Percentiles rank a stretch among this genome's conserved stretches.
phyloP scores from a whole-genome alignment of 2,888 invertebrate genomes.

The Diaperis boleti region DNA sequence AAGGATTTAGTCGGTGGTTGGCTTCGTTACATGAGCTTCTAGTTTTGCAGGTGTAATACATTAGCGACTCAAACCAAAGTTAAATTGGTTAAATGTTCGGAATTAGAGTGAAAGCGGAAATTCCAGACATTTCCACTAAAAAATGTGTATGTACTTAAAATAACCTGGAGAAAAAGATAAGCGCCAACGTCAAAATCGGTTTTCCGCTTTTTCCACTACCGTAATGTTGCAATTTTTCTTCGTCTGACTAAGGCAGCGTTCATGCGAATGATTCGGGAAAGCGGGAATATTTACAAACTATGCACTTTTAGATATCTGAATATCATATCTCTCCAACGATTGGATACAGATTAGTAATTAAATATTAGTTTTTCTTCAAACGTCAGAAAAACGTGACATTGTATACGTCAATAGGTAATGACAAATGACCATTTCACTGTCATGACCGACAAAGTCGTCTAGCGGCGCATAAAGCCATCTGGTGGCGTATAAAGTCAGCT shows the following conservation, averaged over 20 bases:
- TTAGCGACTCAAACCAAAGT: neutral
- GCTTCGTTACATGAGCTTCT: slow-evolving; percentile 5
- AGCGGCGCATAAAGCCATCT: too few relatives aligned
- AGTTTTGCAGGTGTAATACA: slow-evolving; percentile 17
- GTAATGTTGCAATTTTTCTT: slow-evolving; percentile 4
- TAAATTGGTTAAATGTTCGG: slow-evolving; percentile 1
- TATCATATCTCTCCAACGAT: too few relatives aligned
- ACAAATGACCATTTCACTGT: too few relatives aligned
- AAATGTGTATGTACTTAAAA: neutral
- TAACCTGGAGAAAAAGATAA: slow-evolving; percentile 1
- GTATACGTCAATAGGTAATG: too few relatives aligned
- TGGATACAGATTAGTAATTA: too few relatives aligned
- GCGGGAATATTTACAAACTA: neutral
- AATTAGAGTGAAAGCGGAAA: neutral
- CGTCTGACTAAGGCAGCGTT: slow-evolving; percentile 2
- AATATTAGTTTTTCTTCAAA: too few relatives aligned
- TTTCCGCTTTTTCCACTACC: slow-evolving; percentile 4
- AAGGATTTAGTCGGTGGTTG: slow-evolving; percentile 10
- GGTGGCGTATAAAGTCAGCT: too few relatives aligned
- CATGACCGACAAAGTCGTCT: too few relatives aligned
- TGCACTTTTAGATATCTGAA: too few relatives aligned
- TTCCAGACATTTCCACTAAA: neutral
- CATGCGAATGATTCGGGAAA: neutral
- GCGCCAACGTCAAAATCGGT: neutral
- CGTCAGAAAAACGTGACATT: too few relatives aligned